A percentile compares a stretch with the other conserved stretches of the same genome.
These are phyloP conservation scores for Chanos chanos DNA, from an alignment of 2,797 vertebrate species.

Conservation along the genomic window DNA sequence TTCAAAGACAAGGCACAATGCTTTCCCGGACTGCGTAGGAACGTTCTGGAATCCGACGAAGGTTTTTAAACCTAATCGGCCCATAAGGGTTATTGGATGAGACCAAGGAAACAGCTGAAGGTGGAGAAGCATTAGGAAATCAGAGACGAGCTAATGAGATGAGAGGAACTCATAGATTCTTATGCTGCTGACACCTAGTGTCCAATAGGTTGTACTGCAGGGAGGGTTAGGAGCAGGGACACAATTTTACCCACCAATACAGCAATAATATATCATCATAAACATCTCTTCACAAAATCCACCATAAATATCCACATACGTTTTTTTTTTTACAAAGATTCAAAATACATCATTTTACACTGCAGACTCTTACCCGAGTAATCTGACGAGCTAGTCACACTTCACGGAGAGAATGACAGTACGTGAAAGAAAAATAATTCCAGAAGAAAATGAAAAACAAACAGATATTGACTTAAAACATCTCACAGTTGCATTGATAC, in stretches of 20 bases:
- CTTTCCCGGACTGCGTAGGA: neutral
- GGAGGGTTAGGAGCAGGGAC: neutral
- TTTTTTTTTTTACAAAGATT: neutral
- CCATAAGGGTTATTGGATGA: neutral
- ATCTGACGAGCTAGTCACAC: no score
- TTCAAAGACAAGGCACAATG: no score
- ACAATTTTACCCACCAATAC: no score
- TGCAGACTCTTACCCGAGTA: no score
- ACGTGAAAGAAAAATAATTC: no score
- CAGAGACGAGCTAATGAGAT: neutral
- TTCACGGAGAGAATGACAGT: no score
- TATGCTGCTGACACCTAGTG: slow-evolving; percentile 40
- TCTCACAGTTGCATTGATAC: no score
- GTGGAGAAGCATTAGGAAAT: neutral
- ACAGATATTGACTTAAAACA: no score
- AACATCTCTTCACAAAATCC: neutral
- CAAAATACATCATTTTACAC: no score
- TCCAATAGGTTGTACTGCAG: slow-evolving; percentile 5
- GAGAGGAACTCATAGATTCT: slow-evolving; percentile 7
- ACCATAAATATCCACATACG: neutral
- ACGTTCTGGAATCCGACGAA: neutral
- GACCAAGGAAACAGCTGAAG: neutral
- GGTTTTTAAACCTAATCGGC: neutral
- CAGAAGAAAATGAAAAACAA: no score
- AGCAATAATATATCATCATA: neutral